Evolutionary conservation across 2,888 invertebrate genomes (phyloP).

Genomic region (Cepaea hortensis): DNA sequence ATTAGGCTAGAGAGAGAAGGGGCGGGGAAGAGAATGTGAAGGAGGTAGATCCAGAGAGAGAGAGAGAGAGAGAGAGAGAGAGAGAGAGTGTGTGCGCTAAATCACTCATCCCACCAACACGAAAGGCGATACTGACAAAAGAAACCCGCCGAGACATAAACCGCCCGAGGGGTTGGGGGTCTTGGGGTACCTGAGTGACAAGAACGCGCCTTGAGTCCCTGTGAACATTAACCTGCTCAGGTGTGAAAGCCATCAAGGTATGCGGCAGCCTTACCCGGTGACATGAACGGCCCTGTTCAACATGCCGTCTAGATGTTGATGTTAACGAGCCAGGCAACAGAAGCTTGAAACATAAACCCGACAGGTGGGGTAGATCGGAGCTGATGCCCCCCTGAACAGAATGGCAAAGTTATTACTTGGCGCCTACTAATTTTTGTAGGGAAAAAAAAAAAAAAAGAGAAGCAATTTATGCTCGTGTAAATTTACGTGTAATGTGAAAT

Average conservation of each 20-base stretch:
- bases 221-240: conserved; percentile 2
- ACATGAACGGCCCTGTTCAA: not conserved
- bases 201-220: not conserved
- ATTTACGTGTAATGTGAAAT: not conserved
- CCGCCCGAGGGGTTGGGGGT: not conserved
- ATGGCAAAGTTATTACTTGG: not conserved
- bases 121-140: no score
- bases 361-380: not conserved
- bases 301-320: not conserved
- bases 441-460: not conserved
- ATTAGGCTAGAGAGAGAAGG: no score
- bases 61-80: no score
- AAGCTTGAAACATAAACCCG: not conserved
- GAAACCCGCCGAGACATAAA: no score
- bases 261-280: not conserved
- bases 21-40: no score
- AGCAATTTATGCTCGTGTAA: not conserved
- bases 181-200: not conserved
- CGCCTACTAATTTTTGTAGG: not conserved
- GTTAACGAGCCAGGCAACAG: conserved; percentile 11
- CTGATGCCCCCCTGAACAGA: not conserved
- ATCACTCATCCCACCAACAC: no score
- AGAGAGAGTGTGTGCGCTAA: no score
- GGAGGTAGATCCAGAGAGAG: no score
- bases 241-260: not conserved